Base-by-base conservation (phyloP, 2,113 vertebrate genomes). In the Chaenocephalus aceratus region DNA sequence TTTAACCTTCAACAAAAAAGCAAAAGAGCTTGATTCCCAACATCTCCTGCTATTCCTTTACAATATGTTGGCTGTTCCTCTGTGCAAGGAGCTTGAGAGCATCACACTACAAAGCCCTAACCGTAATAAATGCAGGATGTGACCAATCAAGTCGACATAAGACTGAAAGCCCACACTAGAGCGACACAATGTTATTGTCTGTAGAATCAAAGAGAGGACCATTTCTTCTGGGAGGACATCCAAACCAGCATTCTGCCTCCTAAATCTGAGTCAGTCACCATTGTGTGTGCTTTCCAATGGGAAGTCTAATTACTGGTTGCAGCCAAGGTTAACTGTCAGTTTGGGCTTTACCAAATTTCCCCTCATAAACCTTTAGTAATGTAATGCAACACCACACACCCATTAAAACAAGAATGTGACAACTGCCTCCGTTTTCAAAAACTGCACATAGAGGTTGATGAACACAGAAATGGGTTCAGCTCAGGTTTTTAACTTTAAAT, bases 241-340 rank as follows among this genome's bases (percentile, higher is more conserved):
- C 77, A 88, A 83, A 80, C 75, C 78, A 80, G 52, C 75, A 71
- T 70, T 88, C 77, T 71, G 52, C 77, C 63, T 91, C 77, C 84
- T 81, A 68, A 84, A 84, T 79, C 86, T 79, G 68, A 85, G 56
- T 84, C 78, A 75, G 68, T 86, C 84, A 89, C 77, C 78, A 84
- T 85, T 21, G 34, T 78, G 72, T 80, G 62, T 56, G 72, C 75
- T 90, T 84, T 86, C 77, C 83, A 89, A 62, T 74, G 59, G 83
- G 67, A 79, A 23, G 74, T 76, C 69, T 91, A 86, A 93, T 93
- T 92, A 91, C 74, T 88, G 90, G 68, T 72, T 88, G 67, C 72
- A 64, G 80, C 41, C 59, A n/a, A 62, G 77, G 78, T 82, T 87
- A 83, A 89, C 86, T 86, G 79, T 83, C 77, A 85, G 79, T 79